These are phyloP conservation scores for Laspeyria flexula DNA, from an alignment of 2,888 invertebrate species.

Conservation along the genomic window DNA sequence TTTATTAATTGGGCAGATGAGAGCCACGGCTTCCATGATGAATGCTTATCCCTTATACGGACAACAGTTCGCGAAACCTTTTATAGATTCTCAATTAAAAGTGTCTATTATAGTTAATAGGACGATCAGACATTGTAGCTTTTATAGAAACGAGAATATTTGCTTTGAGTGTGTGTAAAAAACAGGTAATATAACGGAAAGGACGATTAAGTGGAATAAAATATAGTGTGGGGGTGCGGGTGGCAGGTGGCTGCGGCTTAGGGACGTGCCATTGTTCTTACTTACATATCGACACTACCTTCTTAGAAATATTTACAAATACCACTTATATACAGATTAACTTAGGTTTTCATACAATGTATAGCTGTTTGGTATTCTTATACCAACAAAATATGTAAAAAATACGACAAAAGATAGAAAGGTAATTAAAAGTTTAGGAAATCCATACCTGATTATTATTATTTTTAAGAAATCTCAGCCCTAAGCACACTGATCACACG, in stretches of 20 bases:
- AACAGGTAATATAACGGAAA: conserved; percentile 85
- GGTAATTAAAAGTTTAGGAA: no score
- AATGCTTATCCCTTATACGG: conserved; percentile 82
- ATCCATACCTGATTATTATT: no score
- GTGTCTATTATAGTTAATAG: conserved; percentile 85
- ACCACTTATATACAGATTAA: no score
- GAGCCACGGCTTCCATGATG: conserved; percentile 82
- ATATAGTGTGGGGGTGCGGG: conserved; percentile 85
- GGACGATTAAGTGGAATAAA: conserved; percentile 85
- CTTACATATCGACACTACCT: conserved; percentile 26
- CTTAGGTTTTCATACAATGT: no score
- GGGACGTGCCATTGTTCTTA: conserved; percentile 52
- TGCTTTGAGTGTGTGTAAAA: conserved; percentile 82
- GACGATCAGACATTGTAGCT: conserved; percentile 71
- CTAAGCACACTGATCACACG: no score
- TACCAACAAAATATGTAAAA: no score
- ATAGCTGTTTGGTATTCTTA: no score
- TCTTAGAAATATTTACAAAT: no score
- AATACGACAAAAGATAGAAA: no score
- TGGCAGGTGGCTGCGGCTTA: conserved; percentile 78
- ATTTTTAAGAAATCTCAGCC: no score
- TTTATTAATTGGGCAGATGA: conserved; percentile 87
- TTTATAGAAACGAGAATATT: conserved; percentile 82
- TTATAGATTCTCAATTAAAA: conserved; percentile 86
- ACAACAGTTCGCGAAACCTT: conserved; percentile 82